These are phyloP conservation scores for Bucorvus abyssinicus DNA, from an alignment of 2,797 vertebrate genomes.

Conservation along the genomic window DNA sequence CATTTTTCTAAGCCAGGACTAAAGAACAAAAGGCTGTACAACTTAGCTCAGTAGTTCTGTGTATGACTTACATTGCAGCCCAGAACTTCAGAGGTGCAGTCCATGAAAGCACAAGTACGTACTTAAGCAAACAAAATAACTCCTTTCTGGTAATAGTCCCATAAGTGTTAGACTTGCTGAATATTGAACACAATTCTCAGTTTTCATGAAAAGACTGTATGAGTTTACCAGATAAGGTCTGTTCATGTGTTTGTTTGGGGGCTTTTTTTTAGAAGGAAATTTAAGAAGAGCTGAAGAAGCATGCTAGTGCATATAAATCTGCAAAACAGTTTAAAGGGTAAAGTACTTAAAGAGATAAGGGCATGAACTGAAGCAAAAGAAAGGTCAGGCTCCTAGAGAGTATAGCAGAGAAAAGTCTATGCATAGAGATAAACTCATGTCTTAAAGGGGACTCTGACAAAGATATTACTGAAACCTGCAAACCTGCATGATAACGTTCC, in stretches of 20 bases:
- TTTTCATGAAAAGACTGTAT: background rate
- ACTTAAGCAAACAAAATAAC: background rate
- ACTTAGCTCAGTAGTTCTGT: background rate
- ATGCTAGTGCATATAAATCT: background rate
- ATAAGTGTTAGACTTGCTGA: background rate
- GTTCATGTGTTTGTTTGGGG: rapidly evolving
- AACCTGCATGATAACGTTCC: background rate
- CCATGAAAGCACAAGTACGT: background rate
- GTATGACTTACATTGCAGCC: background rate
- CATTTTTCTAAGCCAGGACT: background rate
- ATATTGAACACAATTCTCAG: background rate
- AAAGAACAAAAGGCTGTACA: background rate
- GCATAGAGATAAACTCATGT: background rate
- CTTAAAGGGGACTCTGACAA: background rate
- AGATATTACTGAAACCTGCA: background rate
- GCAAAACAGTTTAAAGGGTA: background rate
- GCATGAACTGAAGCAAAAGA: background rate
- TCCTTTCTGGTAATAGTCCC: background rate
- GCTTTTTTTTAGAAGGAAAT: background rate
- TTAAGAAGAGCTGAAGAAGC: background rate
- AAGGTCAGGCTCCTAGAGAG: background rate
- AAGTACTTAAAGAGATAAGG: background rate
- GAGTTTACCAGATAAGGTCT: background rate
- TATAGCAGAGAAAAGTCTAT: background rate
- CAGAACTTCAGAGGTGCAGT: background rate